Percentiles rank a stretch among this genome's conserved stretches.
Evolutionary conservation across 2,797 vertebrate species (phyloP).

Genomic region (Lophotriccus pileatus): DNA sequence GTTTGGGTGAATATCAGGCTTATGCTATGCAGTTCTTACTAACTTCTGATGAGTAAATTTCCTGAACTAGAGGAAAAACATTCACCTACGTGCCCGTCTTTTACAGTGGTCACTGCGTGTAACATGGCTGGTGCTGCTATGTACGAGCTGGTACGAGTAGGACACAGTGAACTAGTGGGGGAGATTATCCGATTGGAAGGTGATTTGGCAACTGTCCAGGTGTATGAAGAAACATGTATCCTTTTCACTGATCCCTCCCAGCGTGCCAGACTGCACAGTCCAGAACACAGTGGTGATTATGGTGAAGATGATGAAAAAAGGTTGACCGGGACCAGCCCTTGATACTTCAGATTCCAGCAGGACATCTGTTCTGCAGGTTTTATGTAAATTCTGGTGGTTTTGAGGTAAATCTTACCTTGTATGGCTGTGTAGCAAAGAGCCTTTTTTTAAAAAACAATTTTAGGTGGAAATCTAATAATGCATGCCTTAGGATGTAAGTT

Average conservation of each 20-base stretch:
- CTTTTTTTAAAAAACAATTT: neutral
- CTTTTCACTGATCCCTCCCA: conserved; percentile 63
- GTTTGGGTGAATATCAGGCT: neutral
- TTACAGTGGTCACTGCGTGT: conserved; percentile 91
- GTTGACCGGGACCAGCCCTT: neutral
- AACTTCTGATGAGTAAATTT: neutral
- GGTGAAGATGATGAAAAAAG: neutral
- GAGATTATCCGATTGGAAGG: conserved; percentile 98
- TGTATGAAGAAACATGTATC: conserved; percentile 99
- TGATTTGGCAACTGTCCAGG: conserved; percentile 98
- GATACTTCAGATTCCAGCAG: neutral
- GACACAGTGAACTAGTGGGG: conserved; percentile 95
- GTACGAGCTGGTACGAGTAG: conserved; percentile 97
- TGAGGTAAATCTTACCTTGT: neutral
- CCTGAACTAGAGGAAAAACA: neutral
- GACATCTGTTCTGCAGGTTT: neutral
- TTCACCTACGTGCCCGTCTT: neutral
- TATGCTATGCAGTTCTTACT: neutral
- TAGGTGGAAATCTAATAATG: neutral
- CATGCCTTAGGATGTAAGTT: neutral
- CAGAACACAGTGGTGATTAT: no score
- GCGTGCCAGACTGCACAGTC: neutral
- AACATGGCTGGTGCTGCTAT: conserved; percentile 97
- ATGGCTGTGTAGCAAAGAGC: fast-evolving
- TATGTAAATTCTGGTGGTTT: neutral